Conservation (phyloP, 2,888 invertebrate species). For the Macrosoma leucophasiata region DNA sequence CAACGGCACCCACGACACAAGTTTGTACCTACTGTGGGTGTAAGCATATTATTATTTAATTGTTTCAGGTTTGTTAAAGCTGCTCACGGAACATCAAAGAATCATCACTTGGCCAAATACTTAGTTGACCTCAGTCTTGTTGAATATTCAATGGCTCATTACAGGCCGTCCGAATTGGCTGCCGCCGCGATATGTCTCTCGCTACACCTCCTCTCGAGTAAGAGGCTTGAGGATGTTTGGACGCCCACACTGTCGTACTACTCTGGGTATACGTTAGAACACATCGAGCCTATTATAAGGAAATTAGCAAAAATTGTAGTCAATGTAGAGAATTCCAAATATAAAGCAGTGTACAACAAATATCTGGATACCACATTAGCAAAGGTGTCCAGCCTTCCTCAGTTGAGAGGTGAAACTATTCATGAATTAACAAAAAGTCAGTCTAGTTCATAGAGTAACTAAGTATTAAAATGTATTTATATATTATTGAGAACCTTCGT, state of each 20-base stretch:
- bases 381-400: conserved; percentile 79
- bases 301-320: conserved; percentile 81
- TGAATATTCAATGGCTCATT: conserved; percentile 86
- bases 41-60: too few species aligned
- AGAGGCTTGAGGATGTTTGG: conserved; percentile 76
- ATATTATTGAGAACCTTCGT: conserved; percentile 8
- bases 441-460: conserved; percentile 5
- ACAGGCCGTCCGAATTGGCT: conserved; percentile 89
- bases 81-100: conserved; percentile 74
- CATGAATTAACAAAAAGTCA: conserved; percentile 35
- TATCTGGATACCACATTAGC: conserved; percentile 75
- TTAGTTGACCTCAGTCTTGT: conserved; percentile 89
- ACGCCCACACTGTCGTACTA: conserved; percentile 84
- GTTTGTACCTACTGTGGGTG: too few species aligned
- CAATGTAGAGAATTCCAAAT: conserved; percentile 81
- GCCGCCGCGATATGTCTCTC: conserved; percentile 88
- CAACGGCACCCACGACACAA: too few species aligned
- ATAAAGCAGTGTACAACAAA: conserved; percentile 81
- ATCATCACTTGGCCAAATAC: conserved; percentile 92
- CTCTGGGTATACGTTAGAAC: conserved; percentile 81
- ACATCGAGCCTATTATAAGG: conserved; percentile 80
- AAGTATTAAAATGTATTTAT: neutral
- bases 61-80: conserved; percentile 75
- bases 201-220: conserved; percentile 71
- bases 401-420: conserved; percentile 70